Evolutionary conservation across 2,888 invertebrate genomes (phyloP).

Genomic region (Clunio marinus): DNA sequence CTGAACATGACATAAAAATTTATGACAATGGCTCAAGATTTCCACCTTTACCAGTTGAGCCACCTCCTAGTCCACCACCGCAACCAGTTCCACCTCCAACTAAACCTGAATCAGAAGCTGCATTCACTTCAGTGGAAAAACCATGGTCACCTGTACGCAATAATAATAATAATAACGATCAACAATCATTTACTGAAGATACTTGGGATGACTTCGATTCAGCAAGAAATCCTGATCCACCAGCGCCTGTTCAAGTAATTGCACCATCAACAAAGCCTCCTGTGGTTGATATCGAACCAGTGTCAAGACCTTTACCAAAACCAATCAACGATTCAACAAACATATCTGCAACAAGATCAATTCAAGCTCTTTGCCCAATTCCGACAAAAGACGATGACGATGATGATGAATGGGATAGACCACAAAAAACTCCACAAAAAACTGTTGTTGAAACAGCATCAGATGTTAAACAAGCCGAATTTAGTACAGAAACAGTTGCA

Average conservation of each 20-base stretch:
- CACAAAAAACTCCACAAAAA: not conserved
- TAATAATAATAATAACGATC: too few relatives aligned
- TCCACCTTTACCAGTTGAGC: not conserved
- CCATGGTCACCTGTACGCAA: not conserved
- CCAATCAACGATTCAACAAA: too few relatives aligned
- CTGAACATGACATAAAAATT: not conserved
- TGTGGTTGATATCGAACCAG: too few relatives aligned
- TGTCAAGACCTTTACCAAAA: too few relatives aligned
- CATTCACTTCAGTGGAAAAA: slow-evolving; percentile 8
- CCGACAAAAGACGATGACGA: not conserved
- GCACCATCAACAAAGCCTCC: not conserved
- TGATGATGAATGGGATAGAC: not conserved
- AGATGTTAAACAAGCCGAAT: not conserved
- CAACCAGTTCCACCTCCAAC: slow-evolving; percentile 26
- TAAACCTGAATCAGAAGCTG: too few relatives aligned
- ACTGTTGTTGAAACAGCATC: not conserved
- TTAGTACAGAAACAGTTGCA: not conserved
- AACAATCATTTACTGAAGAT: not conserved
- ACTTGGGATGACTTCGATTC: not conserved
- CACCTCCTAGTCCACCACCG: not conserved
- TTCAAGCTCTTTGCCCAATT: not conserved
- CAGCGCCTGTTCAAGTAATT: not conserved
- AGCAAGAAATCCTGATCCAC: slow-evolving; percentile 26
- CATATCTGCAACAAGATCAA: not conserved
- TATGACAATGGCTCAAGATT: not conserved